Base-by-base conservation (phyloP, 2,797 vertebrate genomes). In the Enteromius anoplus region DNA sequence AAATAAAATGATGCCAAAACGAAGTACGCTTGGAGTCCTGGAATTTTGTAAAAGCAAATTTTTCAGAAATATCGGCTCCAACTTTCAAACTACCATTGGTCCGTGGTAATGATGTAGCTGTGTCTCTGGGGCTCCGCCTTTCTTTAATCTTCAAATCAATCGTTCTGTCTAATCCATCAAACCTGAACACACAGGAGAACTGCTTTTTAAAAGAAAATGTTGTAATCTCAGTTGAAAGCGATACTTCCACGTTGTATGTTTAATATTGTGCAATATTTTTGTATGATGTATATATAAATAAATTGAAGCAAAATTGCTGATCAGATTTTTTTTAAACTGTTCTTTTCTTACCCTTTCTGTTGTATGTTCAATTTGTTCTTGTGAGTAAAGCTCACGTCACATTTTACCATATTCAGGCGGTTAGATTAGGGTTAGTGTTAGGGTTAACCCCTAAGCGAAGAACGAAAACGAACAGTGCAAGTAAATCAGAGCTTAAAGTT, bases 121-220 rank as follows among this genome's bases (percentile, higher is more conserved):
- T 58, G 55, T n/a, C 55, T 58, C 55, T 58, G 55, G 55, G 55
- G 55, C 55, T 58, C 55, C 55, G 6, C 55, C 40, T 70, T 55
- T 70, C 1, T 45, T 45, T 69, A 11, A 40, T 40, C 34, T 68
- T 5, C 5, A 4, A 19, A 40, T 40, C 10, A 12, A 12, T 68
- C 12, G 10, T 12, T 40, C 19, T 5, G 2, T 68, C 40, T 11
- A 14, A 6, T 69, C 37, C 6, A 5, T 68, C 14, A 3, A 45
- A 45, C n/a, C 45, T 8, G 2, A 45, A 45, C n/a, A 45, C 0
- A 45, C 7, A 15, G 40, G 14, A 47, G 14, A 17, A 42, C 68
- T 70, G n/a, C 68, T 70, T 69, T 69, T 23, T 37, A 37, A 8
- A 10, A 66, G 32, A 66, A 21, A 68, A 5, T 5, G 17, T 37